Conservation (phyloP, 2,888 invertebrate genomes). For the Drosophila barbarae region DNA sequence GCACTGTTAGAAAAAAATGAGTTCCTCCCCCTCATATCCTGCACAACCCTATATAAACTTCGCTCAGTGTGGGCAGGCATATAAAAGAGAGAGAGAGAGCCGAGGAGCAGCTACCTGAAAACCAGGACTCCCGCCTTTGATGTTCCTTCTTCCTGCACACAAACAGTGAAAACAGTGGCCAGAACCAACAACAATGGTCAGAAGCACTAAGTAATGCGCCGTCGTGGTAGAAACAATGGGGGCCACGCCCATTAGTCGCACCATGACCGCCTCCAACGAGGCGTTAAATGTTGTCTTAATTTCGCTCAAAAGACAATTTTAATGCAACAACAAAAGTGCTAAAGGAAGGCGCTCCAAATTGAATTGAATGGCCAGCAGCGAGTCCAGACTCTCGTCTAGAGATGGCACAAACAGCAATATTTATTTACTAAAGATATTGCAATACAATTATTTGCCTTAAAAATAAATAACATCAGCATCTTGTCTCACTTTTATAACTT, state of each 20-base stretch:
- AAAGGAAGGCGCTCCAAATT: slow-evolving; percentile 19
- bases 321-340: neutral
- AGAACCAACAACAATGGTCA: slow-evolving; percentile 15
- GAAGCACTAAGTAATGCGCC: slow-evolving; percentile 31
- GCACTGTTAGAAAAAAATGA: neutral
- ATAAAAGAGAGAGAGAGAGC: neutral
- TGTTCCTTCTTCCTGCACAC: slow-evolving; percentile 1
- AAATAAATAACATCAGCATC: neutral
- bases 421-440: no score
- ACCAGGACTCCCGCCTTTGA: slow-evolving; percentile 3
- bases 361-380: slow-evolving; percentile 26
- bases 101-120: slow-evolving; percentile 2
- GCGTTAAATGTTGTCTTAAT: slow-evolving; percentile 60
- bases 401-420: neutral
- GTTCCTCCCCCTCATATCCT: no score
- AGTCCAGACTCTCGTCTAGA: neutral
- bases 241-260: slow-evolving; percentile 27
- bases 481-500: neutral
- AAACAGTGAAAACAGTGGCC: neutral
- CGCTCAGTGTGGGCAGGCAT: neutral
- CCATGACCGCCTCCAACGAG: slow-evolving; percentile 27
- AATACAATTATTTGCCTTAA: neutral
- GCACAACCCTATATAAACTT: neutral
- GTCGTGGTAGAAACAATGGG: slow-evolving; percentile 17
- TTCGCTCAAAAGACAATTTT: slow-evolving; percentile 51